Evolutionary conservation across 2,113 vertebrate species (phyloP).

Genomic region (Dolichallabes microphthalmus): DNA sequence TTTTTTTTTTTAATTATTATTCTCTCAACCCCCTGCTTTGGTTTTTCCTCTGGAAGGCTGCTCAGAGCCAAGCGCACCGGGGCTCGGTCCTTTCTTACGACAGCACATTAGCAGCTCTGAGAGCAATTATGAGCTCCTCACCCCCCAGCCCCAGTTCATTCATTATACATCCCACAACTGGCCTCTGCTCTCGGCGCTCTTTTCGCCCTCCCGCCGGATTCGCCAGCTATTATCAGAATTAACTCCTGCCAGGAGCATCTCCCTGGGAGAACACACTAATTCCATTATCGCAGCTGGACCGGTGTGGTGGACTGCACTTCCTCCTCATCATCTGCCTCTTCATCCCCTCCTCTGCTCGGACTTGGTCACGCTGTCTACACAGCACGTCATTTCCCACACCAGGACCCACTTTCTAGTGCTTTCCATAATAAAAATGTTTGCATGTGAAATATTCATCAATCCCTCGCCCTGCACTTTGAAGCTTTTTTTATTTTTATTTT

Average conservation of each 20-base stretch:
- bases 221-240: constrained; percentile 78
- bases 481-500: constrained; percentile 49
- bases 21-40: background rate
- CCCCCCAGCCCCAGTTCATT: constrained; percentile 69
- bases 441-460: constrained; percentile 74
- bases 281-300: constrained; percentile 80
- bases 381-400: constrained; percentile 60
- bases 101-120: constrained; percentile 68
- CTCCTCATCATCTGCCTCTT: constrained; percentile 22
- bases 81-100: constrained; percentile 60
- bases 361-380: background rate
- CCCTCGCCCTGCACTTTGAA: constrained; percentile 57
- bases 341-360: constrained; percentile 37
- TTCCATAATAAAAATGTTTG: constrained; percentile 63
- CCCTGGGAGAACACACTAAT: constrained; percentile 77
- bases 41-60: constrained; percentile 43
- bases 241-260: constrained; percentile 74
- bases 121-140: constrained; percentile 70
- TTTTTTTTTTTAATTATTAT: background rate
- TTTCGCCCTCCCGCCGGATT: constrained; percentile 59
- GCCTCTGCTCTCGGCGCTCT: constrained; percentile 59
- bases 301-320: constrained; percentile 11
- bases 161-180: constrained; percentile 71
- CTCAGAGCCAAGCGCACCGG: constrained; percentile 54
- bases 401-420: constrained; percentile 67